phyloP scores from a whole-genome alignment of 2,888 invertebrate species.

The Esperia sulphurella region DNA sequence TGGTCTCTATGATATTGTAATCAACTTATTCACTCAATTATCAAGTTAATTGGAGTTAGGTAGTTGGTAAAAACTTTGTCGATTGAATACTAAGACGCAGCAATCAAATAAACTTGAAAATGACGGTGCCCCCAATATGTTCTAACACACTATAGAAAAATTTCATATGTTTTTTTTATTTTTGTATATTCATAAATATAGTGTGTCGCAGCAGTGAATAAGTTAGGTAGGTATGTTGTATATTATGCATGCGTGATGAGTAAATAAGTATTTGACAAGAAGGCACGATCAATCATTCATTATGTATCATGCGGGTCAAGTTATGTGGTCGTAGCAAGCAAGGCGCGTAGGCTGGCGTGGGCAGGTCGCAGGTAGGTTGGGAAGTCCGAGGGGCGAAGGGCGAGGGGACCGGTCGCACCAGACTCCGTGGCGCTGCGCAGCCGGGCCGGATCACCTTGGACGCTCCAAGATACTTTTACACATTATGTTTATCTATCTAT shows the following conservation, averaged over 20 bases:
- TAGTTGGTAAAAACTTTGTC: too few species aligned
- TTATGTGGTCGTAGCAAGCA: constrained; percentile 37
- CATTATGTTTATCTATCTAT: neutral
- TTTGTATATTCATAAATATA: too few species aligned
- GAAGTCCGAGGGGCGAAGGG: constrained; percentile 13
- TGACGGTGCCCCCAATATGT: too few species aligned
- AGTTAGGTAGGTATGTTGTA: neutral
- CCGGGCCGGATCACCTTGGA: constrained; percentile 62
- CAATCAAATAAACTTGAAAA: too few species aligned
- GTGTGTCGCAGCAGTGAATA: too few species aligned
- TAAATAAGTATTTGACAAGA: constrained; percentile 1
- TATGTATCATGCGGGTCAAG: constrained; percentile 47
- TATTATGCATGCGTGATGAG: neutral
- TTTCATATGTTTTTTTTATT: too few species aligned
- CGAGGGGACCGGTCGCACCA: constrained; percentile 33
- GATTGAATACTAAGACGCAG: too few species aligned
- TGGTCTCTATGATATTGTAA: neutral
- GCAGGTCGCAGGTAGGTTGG: constrained; percentile 26
- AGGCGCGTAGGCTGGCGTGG: constrained; percentile 56
- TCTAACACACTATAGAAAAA: too few species aligned
- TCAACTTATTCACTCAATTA: neutral
- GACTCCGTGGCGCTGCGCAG: constrained; percentile 59
- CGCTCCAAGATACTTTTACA: constrained; percentile 30
- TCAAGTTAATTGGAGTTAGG: too few species aligned
- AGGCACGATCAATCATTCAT: constrained; percentile 29